Percentiles rank a stretch among this genome's conserved stretches.
phyloP scores from a whole-genome alignment of 2,113 vertebrate species.

The Brachypteracias leptosomus region DNA sequence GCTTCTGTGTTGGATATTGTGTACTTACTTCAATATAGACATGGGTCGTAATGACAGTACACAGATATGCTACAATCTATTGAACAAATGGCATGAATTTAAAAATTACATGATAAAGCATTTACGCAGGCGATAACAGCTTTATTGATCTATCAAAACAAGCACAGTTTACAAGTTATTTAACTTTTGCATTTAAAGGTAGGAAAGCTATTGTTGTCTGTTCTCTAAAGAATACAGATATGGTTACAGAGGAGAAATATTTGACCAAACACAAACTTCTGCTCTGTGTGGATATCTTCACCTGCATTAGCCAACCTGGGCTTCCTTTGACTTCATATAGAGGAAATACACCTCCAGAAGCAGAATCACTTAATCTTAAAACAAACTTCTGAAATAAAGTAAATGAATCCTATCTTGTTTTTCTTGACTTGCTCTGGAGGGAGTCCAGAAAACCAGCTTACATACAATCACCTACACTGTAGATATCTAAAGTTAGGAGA shows the following conservation, averaged over 20 bases:
- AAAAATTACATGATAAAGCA: background rate
- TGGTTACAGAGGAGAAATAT: background rate
- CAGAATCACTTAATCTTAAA: background rate
- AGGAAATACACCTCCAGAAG: background rate
- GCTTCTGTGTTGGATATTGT: background rate
- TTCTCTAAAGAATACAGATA: background rate
- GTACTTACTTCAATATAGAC: background rate
- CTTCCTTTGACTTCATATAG: background rate
- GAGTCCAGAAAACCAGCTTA: background rate
- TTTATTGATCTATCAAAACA: slow-evolving; percentile 3
- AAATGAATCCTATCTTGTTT: background rate
- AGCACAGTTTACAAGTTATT: background rate
- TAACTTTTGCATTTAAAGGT: background rate
- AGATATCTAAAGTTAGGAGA: background rate
- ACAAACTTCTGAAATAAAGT: background rate
- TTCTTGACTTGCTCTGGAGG: background rate
- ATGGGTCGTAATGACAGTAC: background rate
- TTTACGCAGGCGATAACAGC: background rate
- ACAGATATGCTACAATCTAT: background rate
- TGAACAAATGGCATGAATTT: background rate
- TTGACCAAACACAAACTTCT: background rate
- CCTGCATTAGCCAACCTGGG: background rate
- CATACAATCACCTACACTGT: background rate
- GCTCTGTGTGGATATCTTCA: background rate
- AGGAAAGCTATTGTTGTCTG: background rate